Base-by-base conservation (phyloP, 2,797 vertebrate genomes). In the Rhodeus uyekii region DNA sequence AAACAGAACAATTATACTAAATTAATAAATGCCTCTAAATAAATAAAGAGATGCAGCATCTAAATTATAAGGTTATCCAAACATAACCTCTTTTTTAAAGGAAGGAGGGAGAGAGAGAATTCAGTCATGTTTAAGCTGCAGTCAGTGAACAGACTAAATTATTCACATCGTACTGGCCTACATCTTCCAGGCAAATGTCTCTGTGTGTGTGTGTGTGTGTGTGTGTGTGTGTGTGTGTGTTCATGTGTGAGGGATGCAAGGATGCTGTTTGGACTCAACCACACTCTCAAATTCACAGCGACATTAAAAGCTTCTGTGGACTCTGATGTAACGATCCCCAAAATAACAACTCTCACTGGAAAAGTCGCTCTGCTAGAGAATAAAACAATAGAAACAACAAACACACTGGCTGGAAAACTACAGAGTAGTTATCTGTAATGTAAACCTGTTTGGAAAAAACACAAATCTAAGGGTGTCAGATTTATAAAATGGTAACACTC, bases 111-210 rank as follows among this genome's bases (percentile, higher is more conserved):
- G 71, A 60, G 73, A 67, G 36, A 67, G 46, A 44, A 79, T 61
- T 34, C 39, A 48, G 78, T 8, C 39, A 80, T 67, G 68, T 81
- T 81, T 63, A 46, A 68, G 36, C 19, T 64, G 32, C 48, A 73
- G 36, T 76, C 73, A 81, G 76, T 65, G 32, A 68, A 73, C 46
- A 72, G 65, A 75, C 22, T 88, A 65, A 88, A 86, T 88, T 80
- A 88, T 85, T 83, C 50, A 88, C 71, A 79, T 72, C 50, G 48
- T 55, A 69, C 50, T 88, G 83, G 34, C 78, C 83, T 81, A 82
- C 50, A 83, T 88, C 79, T 86, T 69, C 53, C 29, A 85, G 19
- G 44, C 75, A 76, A 74, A 69, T 65, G 38, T 19, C 53, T 60
- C 22, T 48, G 0, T 48, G 46, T 19, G 46, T 50, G 48, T 24